phyloP scores from a whole-genome alignment of 2,113 vertebrate species.

The Eleginops maclovinus region DNA sequence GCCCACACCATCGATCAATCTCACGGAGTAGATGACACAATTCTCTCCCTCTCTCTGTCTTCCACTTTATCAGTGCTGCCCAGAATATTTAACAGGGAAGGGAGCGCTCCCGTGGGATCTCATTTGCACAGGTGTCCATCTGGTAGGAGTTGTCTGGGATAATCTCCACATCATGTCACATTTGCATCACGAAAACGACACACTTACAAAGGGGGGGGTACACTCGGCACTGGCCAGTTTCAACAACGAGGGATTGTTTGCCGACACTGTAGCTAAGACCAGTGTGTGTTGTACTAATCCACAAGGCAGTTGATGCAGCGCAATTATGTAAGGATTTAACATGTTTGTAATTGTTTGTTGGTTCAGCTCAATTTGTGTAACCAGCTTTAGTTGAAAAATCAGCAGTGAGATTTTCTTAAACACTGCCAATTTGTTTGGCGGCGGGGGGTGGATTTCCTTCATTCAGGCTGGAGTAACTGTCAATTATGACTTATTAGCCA shows the following conservation, averaged over 20 bases:
- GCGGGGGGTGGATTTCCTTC: slow-evolving; percentile 57
- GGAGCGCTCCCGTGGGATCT: slow-evolving; percentile 74
- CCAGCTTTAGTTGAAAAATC: slow-evolving; percentile 77
- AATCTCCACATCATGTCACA: slow-evolving; percentile 83
- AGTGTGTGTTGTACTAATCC: slow-evolving; percentile 75
- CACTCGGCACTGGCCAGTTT: slow-evolving; percentile 20
- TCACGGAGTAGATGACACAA: slow-evolving; percentile 72
- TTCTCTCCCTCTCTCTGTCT: slow-evolving; percentile 49
- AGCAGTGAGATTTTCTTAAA: slow-evolving; percentile 77
- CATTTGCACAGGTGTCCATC: slow-evolving; percentile 84
- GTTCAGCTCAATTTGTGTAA: slow-evolving; percentile 79
- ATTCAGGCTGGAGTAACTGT: slow-evolving; percentile 48
- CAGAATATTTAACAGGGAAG: slow-evolving; percentile 79
- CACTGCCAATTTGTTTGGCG: slow-evolving; percentile 72
- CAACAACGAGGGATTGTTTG: slow-evolving; percentile 61
- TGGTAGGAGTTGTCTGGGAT: slow-evolving; percentile 78
- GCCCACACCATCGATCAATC: slow-evolving; percentile 73
- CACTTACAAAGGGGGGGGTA: slow-evolving; percentile 30
- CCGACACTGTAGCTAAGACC: slow-evolving; percentile 56
- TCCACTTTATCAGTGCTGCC: slow-evolving; percentile 69
- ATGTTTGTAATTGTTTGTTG: slow-evolving; percentile 82
- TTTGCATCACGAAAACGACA: slow-evolving; percentile 71
- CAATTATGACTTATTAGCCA: slow-evolving; percentile 63
- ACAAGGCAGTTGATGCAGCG: slow-evolving; percentile 67
- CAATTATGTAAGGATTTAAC: slow-evolving; percentile 82